A percentile compares a stretch with the other conserved stretches of the same genome.
Evolutionary conservation across 2,888 invertebrate genomes (phyloP).

Genomic region (Parnassius mnemosyne): DNA sequence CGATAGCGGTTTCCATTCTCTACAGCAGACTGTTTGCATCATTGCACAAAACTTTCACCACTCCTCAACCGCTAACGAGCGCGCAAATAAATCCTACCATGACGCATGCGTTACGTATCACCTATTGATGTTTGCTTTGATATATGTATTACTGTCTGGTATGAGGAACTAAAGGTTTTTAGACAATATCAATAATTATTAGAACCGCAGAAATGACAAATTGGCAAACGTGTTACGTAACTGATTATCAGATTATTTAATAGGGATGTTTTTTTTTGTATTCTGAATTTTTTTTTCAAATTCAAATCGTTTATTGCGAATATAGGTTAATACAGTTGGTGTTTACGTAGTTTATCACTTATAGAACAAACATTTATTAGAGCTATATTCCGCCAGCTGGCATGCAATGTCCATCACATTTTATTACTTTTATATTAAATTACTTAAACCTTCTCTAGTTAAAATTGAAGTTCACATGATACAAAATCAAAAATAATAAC

Average conservation of each 20-base stretch:
- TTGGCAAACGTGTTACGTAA: constrained; percentile 8
- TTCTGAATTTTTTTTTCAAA: no score
- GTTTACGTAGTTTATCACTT: no score
- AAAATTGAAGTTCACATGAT: no score
- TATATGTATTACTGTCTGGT: neutral
- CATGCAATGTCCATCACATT: no score
- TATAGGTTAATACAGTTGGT: no score
- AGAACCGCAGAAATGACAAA: neutral
- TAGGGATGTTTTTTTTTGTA: neutral
- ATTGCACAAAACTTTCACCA: constrained; percentile 77
- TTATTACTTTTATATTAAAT: no score
- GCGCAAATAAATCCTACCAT: constrained; percentile 40
- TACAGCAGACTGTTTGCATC: constrained; percentile 54
- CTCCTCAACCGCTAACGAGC: constrained; percentile 43
- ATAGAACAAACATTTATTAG: no score
- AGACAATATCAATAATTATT: neutral
- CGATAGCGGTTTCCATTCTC: constrained; percentile 27
- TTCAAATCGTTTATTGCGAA: no score
- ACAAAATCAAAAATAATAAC: no score
- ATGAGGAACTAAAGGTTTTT: neutral
- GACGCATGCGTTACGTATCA: constrained; percentile 50
- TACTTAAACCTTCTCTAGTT: no score
- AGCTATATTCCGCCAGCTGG: no score
- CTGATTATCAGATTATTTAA: no score
- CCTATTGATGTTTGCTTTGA: constrained; percentile 25